Base-by-base conservation (phyloP, 2,113 vertebrate genomes). In the Odocoileus hemionus region DNA sequence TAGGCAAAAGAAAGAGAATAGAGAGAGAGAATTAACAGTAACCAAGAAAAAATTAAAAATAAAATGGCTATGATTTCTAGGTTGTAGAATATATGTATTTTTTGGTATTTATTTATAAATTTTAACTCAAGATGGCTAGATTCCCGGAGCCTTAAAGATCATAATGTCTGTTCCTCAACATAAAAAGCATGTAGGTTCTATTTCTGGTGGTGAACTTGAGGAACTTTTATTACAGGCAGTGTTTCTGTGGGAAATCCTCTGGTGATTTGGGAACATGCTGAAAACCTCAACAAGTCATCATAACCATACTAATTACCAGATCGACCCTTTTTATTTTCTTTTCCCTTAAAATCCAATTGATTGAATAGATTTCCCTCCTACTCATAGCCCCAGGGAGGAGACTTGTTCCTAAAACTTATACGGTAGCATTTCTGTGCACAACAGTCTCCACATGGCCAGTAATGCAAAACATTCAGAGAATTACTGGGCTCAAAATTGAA, bases 91-190 rank as follows among this genome's bases (percentile, higher is more conserved):
- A n/a, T 58, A 64, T 70, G 96, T 96, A 83, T 88, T 89, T 91
- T 91, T 82, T 58, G 4, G 1, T 16, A 39, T 95, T 93, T 88
- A 93, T 50, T 94, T 80, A 19, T 96, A 92, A 4, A 14, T 98
- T 80, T 52, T 89, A 95, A 79, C 91, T 92, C 52, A 98, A 89
- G n/a, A 57, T 97, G 25, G 5, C n/a, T 15, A 86, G 23, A 47
- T 92, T 61, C 54, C n/a, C 10, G 3, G 14, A 97, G n/a, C 3
- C 74, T 95, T 60, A 50, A 19, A 89, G 58, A n/a, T 36, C 80
- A 28, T 50, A 0, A 7, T 50, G 30, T 91, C 90, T 97, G 17
- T 94, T 4, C 3, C 16, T 91, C 54, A 93, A 67, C 33, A 89
- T 43, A 74, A 91, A 92, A 67, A 52, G 28, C 23, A 82, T 10